These are phyloP conservation scores for Cistogaster globosa DNA, from an alignment of 2,888 invertebrate species.

Conservation along the genomic window DNA sequence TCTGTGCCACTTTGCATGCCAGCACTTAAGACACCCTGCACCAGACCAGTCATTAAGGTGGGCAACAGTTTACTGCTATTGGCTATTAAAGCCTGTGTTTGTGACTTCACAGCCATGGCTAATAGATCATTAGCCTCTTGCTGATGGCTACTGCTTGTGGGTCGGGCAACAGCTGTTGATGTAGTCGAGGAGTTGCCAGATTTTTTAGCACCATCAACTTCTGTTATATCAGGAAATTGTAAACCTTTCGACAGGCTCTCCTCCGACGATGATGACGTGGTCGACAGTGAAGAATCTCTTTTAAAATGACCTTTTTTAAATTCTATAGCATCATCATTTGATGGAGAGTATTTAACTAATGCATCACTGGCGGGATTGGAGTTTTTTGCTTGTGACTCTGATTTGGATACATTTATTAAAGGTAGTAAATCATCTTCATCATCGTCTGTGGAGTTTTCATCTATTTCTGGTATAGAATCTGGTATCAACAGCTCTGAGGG, in stretches of 20 bases:
- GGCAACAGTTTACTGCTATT: conserved; percentile 76
- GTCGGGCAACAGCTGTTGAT: not conserved
- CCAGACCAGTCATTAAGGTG: conserved; percentile 77
- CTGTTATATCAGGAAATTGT: conserved; percentile 79
- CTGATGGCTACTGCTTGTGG: conserved; percentile 14
- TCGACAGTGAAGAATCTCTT: conserved; percentile 80
- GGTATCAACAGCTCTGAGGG: conserved; percentile 82
- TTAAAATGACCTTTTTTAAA: conserved; percentile 82
- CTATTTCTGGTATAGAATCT: conserved; percentile 82
- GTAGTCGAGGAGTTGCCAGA: conserved; percentile 18
- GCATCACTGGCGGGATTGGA: conserved; percentile 28
- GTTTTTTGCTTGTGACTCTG: conserved; percentile 58
- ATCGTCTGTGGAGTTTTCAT: conserved; percentile 81
- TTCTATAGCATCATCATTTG: conserved; percentile 66
- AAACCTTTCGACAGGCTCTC: conserved; percentile 82
- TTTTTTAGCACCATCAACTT: conserved; percentile 74
- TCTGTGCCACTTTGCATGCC: conserved; percentile 38
- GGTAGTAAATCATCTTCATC: conserved; percentile 78
- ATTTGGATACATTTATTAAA: conserved; percentile 37
- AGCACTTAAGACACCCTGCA: conserved; percentile 75
- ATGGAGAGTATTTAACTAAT: conserved; percentile 51
- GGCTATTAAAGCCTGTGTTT: conserved; percentile 75
- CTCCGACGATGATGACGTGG: conserved; percentile 81
- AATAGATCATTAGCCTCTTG: conserved; percentile 68
- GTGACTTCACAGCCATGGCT: conserved; percentile 69